Evolutionary conservation across 2,797 vertebrate genomes (phyloP).

Genomic region (Cossypha caffra): DNA sequence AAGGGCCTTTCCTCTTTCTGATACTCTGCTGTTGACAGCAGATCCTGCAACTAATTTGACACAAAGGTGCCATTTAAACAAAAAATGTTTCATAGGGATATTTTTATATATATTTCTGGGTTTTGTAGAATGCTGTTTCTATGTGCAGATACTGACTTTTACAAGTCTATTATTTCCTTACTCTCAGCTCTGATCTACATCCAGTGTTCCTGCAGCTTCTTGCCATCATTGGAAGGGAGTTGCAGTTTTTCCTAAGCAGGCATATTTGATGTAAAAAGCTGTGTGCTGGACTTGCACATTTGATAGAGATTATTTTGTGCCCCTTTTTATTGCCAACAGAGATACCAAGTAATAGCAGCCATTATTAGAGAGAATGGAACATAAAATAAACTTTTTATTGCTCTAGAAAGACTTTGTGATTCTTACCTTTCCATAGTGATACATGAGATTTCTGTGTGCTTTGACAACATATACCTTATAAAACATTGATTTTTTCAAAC

Average conservation of each 20-base stretch:
- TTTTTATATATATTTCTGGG: neutral
- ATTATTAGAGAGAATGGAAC: slow-evolving; percentile 1
- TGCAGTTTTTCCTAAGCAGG: neutral
- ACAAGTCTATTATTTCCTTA: slow-evolving; percentile 8
- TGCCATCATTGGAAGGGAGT: neutral
- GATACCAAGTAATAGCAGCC: neutral
- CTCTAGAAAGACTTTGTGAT: neutral
- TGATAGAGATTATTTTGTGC: slow-evolving; percentile 13
- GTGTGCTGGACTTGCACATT: neutral
- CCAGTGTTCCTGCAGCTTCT: neutral
- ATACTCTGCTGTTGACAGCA: neutral
- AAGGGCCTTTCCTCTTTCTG: neutral
- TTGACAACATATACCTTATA: neutral
- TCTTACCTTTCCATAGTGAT: slow-evolving; percentile 8
- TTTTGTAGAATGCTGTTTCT: neutral
- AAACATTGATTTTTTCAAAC: neutral
- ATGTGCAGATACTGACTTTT: slow-evolving; percentile 9
- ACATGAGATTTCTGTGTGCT: neutral
- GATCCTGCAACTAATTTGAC: neutral
- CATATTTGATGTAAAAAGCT: neutral
- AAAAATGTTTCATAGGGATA: neutral
- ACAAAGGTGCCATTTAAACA: neutral
- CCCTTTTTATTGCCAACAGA: slow-evolving; percentile 23
- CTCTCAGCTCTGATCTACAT: neutral
- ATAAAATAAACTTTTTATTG: slow-evolving; percentile 43